Evolutionary conservation across 1,140 invertebrate species (phyloP).

Genomic region (Chelonus insularis): DNA sequence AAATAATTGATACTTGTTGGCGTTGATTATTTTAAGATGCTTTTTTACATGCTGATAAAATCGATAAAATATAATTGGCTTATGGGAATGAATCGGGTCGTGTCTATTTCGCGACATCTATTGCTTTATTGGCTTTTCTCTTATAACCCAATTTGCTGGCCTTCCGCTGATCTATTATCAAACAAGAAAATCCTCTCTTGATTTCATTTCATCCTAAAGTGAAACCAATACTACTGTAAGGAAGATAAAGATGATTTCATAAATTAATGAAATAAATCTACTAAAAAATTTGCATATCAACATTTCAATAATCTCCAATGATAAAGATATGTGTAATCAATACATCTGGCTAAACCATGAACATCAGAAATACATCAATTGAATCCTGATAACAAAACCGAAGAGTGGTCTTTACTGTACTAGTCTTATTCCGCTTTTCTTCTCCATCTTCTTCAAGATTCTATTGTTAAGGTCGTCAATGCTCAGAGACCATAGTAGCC

Average conservation of each 20-base stretch:
- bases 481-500: constrained; percentile 13
- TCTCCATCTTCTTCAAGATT: neutral
- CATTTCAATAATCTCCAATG: neutral
- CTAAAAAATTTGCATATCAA: neutral
- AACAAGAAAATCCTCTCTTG: constrained; percentile 8
- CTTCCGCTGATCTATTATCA: constrained; percentile 10
- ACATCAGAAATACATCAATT: too few relatives aligned
- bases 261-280: neutral
- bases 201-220: neutral
- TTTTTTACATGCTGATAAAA: constrained; percentile 7
- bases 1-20: constrained; percentile 5
- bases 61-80: constrained; percentile 21
- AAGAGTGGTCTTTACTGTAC: neutral
- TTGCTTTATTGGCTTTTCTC: constrained; percentile 18
- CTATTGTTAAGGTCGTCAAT: constrained; percentile 16
- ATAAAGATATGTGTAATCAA: neutral
- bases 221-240: neutral
- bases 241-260: neutral
- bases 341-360: neutral
- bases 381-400: neutral
- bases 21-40: constrained; percentile 18
- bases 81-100: constrained; percentile 25
- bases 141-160: constrained; percentile 33
- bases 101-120: constrained; percentile 28
- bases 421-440: neutral